Evolutionary conservation across 2,113 vertebrate species (phyloP).

Genomic region (Microtus richardsoni): DNA sequence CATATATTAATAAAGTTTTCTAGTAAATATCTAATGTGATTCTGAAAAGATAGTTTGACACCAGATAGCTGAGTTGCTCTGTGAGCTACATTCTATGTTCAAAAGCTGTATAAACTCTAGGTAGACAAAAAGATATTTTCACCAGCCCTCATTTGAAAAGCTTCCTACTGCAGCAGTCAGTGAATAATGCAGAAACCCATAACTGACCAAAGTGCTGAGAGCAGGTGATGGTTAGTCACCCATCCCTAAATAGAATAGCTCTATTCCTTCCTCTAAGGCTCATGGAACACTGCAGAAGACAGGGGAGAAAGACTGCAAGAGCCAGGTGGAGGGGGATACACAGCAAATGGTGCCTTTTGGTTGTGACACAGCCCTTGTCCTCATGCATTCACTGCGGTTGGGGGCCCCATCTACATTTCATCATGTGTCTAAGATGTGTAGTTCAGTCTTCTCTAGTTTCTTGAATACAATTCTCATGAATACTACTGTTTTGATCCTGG

Average conservation of each 20-base stretch:
- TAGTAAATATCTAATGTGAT: not conserved
- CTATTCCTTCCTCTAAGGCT: no score
- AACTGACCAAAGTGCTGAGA: no score
- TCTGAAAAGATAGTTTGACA: not conserved
- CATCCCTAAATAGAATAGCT: not conserved
- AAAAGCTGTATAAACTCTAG: not conserved
- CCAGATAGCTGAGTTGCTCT: not conserved
- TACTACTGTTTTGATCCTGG: not conserved
- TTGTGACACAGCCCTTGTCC: no score
- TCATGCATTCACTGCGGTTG: not conserved
- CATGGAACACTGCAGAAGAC: no score
- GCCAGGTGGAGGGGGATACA: no score
- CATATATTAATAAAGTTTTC: not conserved
- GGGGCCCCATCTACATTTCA: not conserved
- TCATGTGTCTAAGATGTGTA: not conserved
- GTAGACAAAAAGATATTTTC: not conserved
- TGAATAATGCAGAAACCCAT: not conserved
- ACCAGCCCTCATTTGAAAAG: not conserved
- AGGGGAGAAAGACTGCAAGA: not conserved
- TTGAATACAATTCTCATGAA: not conserved
- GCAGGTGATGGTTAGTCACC: not conserved
- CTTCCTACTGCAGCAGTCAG: not conserved
- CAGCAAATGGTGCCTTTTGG: not conserved
- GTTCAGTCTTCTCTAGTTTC: not conserved
- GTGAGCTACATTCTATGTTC: rapidly evolving